Conservation (phyloP, 2,888 invertebrate genomes). For the Amitus sp. region DNA sequence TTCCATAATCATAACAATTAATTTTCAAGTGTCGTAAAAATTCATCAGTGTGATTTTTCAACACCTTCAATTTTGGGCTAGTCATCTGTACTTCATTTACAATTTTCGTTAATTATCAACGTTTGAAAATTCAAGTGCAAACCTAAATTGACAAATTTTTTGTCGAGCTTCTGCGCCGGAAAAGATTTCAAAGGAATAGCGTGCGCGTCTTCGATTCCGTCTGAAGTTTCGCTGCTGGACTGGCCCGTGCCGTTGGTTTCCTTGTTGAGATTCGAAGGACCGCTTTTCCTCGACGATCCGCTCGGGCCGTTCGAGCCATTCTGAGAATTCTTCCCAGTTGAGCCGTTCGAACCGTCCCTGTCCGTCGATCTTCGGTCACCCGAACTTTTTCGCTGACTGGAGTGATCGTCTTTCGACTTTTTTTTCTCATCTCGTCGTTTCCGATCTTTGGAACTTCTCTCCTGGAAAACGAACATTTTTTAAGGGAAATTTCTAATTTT, state of each 20-base stretch:
- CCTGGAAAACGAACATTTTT: constrained; percentile 22
- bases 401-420: constrained; percentile 77
- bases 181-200: constrained; percentile 38
- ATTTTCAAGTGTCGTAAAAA: no score
- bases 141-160: constrained; percentile 19
- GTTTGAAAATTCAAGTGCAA: no score
- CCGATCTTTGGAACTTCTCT: constrained; percentile 53
- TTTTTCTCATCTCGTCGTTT: constrained; percentile 60
- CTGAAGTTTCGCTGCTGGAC: constrained; percentile 57
- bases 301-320: constrained; percentile 66
- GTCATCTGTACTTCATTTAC: no score
- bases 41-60: no score
- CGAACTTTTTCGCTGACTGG: constrained; percentile 73
- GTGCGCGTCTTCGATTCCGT: constrained; percentile 53
- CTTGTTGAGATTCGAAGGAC: constrained; percentile 67
- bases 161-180: constrained; percentile 20
- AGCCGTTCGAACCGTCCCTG: constrained; percentile 82
- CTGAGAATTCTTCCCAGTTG: constrained; percentile 64
- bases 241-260: constrained; percentile 69
- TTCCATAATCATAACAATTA: no score
- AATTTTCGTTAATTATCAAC: no score
- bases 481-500: not conserved
- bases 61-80: no score
- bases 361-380: constrained; percentile 79
- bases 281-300: constrained; percentile 54